Conservation (phyloP, 2,797 vertebrate species). For the Eulemur coronatus region DNA sequence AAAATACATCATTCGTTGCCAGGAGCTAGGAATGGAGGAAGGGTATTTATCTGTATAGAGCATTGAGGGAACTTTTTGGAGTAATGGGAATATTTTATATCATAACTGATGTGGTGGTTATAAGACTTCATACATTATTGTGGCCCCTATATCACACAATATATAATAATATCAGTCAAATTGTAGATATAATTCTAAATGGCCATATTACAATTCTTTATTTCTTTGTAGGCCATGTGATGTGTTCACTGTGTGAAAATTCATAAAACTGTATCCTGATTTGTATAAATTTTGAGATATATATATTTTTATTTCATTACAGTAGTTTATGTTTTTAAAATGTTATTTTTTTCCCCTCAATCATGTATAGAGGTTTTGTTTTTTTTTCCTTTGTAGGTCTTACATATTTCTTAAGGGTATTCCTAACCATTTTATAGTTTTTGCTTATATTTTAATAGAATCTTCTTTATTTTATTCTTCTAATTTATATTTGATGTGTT, state of each 20-base stretch:
- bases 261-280: background rate
- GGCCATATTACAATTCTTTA: background rate
- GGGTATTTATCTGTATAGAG: background rate
- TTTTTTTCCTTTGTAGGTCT: background rate
- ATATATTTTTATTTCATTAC: background rate
- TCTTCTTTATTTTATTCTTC: background rate
- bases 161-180: background rate
- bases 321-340: background rate
- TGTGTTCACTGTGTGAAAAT: background rate
- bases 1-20: background rate
- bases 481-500: background rate
- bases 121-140: background rate
- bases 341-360: background rate
- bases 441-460: background rate
- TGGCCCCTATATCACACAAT: background rate
- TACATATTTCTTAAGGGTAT: background rate
- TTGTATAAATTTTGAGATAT: background rate
- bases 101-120: background rate
- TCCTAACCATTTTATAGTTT: background rate
- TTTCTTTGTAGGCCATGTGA: background rate
- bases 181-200: background rate
- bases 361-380: background rate
- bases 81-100: background rate
- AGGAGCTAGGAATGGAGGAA: background rate
- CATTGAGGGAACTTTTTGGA: background rate